Evolutionary conservation across 2,888 invertebrate genomes (phyloP).

Genomic region (Acanthopleura granulata): DNA sequence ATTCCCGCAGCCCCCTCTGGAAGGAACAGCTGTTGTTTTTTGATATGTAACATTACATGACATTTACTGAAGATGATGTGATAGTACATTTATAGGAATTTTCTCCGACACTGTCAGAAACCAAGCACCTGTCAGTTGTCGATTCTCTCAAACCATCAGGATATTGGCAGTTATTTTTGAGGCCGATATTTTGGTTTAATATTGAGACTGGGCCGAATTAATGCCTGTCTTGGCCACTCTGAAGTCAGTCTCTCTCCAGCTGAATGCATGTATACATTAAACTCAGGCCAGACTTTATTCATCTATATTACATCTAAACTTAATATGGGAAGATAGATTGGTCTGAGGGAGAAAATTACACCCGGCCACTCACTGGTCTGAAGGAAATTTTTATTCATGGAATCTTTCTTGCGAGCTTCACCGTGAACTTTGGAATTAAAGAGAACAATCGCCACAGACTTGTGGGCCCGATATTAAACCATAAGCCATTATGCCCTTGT

Average conservation of each 20-base stretch:
- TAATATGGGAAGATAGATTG: constrained; percentile 14
- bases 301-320: not conserved
- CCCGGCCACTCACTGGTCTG: not conserved
- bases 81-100: constrained; percentile 16
- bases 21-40: constrained; percentile 20
- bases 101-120: not conserved
- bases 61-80: constrained; percentile 13
- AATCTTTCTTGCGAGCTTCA: constrained; percentile 14
- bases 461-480: not conserved
- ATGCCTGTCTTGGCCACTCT: not conserved
- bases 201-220: not conserved
- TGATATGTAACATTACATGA: constrained; percentile 17
- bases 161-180: constrained; percentile 4
- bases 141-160: not conserved
- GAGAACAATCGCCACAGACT: not conserved
- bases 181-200: constrained; percentile 6
- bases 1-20: constrained; percentile 6
- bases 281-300: not conserved
- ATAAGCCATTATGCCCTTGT: not conserved
- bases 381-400: constrained; percentile 17
- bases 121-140: not conserved
- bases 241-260: constrained; percentile 3
- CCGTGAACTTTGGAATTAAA: constrained; percentile 13
- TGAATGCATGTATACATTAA: constrained; percentile 2
- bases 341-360: constrained; percentile 12